phyloP scores from a whole-genome alignment of 92 coral and sea anemone genomes.

The Phymanthus crucifer region DNA sequence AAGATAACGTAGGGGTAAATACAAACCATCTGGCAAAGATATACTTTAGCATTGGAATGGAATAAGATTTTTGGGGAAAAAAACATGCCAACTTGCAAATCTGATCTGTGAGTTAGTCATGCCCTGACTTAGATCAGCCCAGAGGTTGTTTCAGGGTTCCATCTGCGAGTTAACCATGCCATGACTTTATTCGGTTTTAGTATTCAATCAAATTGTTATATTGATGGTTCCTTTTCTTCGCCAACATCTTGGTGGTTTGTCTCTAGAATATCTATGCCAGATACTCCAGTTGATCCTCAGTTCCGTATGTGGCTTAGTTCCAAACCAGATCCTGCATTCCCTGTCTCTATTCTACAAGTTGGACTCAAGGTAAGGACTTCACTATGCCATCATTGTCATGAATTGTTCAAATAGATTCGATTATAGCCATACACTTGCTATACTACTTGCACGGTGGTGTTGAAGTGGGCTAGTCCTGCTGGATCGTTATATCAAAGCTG shows the following conservation, averaged over 20 bases:
- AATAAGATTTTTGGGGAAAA: no score
- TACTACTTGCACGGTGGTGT: no score
- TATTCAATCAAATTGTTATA: no score
- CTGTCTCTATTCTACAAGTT: constrained; percentile 91
- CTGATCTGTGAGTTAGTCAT: no score
- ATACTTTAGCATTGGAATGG: neutral
- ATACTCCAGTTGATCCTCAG: constrained; percentile 78
- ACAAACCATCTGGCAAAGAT: neutral
- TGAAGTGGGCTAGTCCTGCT: no score
- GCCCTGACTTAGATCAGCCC: no score
- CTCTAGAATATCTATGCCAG: constrained; percentile 75
- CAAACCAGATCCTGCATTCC: constrained; percentile 89
- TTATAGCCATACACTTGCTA: no score
- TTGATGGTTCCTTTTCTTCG: no score
- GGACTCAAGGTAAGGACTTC: constrained; percentile 77
- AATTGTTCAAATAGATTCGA: no score
- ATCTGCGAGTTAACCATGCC: neutral
- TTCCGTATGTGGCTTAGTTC: constrained; percentile 99
- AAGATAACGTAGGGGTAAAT: neutral
- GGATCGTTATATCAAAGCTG: neutral
- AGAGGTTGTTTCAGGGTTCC: no score
- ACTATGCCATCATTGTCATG: neutral
- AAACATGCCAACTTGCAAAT: no score
- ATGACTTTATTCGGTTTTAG: no score
- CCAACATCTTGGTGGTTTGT: neutral